Conservation (phyloP, 1,140 invertebrate species). For the Dolichoris vasculosae region DNA sequence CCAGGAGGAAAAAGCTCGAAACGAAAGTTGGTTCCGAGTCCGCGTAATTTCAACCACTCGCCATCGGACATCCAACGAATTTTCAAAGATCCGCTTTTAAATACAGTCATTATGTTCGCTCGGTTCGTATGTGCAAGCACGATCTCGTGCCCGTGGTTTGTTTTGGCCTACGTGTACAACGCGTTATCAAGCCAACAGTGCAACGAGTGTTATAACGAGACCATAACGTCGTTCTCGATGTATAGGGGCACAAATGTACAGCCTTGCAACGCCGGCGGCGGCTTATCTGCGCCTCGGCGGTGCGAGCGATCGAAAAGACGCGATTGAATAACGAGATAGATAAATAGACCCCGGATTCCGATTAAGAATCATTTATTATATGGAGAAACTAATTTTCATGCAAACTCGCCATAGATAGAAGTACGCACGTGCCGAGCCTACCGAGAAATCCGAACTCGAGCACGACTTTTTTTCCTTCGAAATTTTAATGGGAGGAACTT, state of each 20-base stretch:
- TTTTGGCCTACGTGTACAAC: neutral
- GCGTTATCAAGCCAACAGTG: conserved; percentile 11
- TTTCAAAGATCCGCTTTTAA: conserved; percentile 22
- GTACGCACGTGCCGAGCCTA: neutral
- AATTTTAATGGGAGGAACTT: neutral
- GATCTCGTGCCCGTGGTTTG: neutral
- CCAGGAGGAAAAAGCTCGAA: too few species aligned
- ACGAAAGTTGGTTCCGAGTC: too few species aligned
- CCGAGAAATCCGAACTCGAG: too few species aligned
- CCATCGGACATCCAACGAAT: neutral
- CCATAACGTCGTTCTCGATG: neutral
- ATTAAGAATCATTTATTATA: conserved; percentile 34
- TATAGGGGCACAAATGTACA: neutral
- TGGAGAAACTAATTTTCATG: conserved; percentile 7
- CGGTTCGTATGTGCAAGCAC: neutral
- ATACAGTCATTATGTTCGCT: neutral
- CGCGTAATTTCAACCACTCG: too few species aligned
- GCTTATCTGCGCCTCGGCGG: neutral
- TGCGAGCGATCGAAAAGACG: conserved; percentile 15
- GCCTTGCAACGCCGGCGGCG: neutral
- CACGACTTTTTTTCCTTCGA: too few species aligned
- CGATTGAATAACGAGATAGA: conserved; percentile 47
- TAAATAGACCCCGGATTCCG: conserved; percentile 20
- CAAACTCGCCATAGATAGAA: too few species aligned
- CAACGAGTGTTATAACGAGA: neutral